These are phyloP conservation scores for Noturus placidus DNA, from an alignment of 2,113 vertebrate genomes.

Conservation along the genomic window DNA sequence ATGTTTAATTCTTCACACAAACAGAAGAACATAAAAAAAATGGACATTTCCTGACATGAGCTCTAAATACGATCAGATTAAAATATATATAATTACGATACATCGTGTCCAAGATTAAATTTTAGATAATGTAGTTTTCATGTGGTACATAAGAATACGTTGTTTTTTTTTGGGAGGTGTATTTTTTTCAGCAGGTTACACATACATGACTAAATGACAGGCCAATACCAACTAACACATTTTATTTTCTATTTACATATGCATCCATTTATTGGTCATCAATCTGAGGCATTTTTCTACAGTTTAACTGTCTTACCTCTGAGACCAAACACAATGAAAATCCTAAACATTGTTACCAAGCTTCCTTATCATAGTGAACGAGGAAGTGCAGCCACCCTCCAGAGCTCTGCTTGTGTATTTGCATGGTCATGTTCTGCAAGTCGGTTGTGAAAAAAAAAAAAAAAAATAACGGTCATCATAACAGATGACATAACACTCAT, in stretches of 20 bases:
- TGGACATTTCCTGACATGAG: background rate
- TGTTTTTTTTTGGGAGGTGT: background rate
- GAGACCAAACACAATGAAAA: background rate
- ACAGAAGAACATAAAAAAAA: background rate
- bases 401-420: background rate
- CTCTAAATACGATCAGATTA: background rate
- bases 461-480: background rate
- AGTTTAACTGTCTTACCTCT: background rate
- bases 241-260: constrained; percentile 10
- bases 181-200: background rate
- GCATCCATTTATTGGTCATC: background rate
- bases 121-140: background rate
- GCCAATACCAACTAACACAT: background rate
- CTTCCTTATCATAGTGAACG: constrained; percentile 51
- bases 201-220: background rate
- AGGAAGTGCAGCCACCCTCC: constrained; percentile 61
- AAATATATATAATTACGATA: background rate
- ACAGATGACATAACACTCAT: background rate
- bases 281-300: background rate
- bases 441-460: background rate
- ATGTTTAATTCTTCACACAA: background rate
- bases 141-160: background rate
- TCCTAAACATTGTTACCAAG: constrained; percentile 6
- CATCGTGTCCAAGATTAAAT: background rate
- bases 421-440: constrained; percentile 21